Evolutionary conservation across 2,888 invertebrate genomes (phyloP).

Genomic region (Carterocephalus palaemon): DNA sequence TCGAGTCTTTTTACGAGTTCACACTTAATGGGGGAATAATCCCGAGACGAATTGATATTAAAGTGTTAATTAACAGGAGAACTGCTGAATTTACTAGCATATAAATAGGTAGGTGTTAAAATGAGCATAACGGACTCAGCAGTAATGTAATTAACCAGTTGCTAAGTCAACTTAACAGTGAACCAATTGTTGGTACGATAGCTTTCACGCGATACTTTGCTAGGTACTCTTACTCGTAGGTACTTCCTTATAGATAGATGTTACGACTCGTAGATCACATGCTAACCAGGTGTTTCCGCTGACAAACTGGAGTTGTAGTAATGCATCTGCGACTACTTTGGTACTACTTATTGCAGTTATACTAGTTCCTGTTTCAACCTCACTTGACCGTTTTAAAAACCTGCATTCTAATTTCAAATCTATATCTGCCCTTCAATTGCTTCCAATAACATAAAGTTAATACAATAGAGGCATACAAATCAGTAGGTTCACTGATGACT

Average conservation of each 20-base stretch:
- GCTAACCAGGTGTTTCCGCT: no score
- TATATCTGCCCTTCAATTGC: no score
- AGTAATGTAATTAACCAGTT: not conserved
- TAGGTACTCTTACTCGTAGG: no score
- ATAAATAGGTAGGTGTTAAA: not conserved
- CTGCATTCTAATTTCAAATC: no score
- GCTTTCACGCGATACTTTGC: constrained; percentile 24
- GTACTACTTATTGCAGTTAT: no score
- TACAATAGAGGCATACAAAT: no score
- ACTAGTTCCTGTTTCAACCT: no score
- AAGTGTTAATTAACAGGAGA: constrained; percentile 12
- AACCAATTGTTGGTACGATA: constrained; percentile 15
- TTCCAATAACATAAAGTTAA: no score
- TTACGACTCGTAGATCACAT: constrained; percentile 16
- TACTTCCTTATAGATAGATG: constrained; percentile 18
- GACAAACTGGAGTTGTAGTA: no score
- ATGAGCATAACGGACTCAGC: not conserved
- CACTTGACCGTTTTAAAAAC: no score
- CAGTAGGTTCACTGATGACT: no score
- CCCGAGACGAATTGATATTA: constrained; percentile 21
- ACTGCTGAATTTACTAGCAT: not conserved
- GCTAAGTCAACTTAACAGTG: constrained; percentile 12
- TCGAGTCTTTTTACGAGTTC: constrained; percentile 17
- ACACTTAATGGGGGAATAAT: constrained; percentile 21
- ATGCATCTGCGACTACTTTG: no score